Evolutionary conservation across 2,797 vertebrate species (phyloP), one percentile per base, ranked within the genome.

Genomic region (Crenuchus spilurus): DNA sequence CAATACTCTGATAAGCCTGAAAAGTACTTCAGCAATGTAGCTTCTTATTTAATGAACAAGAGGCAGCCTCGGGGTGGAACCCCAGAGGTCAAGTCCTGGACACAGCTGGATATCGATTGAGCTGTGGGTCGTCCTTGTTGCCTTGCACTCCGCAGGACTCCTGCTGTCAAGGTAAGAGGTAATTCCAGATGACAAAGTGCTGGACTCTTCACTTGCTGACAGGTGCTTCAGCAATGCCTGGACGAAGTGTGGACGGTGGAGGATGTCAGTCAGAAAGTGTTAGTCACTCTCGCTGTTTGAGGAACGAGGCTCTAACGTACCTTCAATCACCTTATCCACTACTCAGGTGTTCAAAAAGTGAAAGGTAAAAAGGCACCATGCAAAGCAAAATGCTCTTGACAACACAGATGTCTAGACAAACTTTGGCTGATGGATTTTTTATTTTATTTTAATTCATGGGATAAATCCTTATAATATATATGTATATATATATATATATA

Each of bases 31-130:
- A 26, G 35, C 58, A 6, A 9, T 42, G 54, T 9, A 10, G 2
- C 74, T 54, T 46, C 85, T 79, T 67, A 63, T 87, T 88, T 90
- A 89, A 91, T 85, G 83, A 88, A 83, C 83, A 79, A 74, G 70
- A 83, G 73, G 82, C 9, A 26, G 26, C 18, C 52, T 7, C 16
- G 13, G 42, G 13, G 24, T 42, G 22, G 22, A 8, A 42, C 22
- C n/a, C 42, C n/a, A n/a, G 42, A 41, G 28, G 41, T 71, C 60
- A 61, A 67, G 11, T 35, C 51, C 35, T 13, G 7, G 37, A 14
- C 18, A 20, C 24, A 8, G 42, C 48, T 54, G 46, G 30, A 35
- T 33, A 44, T 73, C 52, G 74, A 75, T 57, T 60, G 14, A 41
- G 48, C 72, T 49, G 39, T n/a, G 31, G 39, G 63, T 70, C 46